Evolutionary conservation across 2,888 invertebrate species (phyloP), one percentile per base, ranked within the genome.

Genomic region (Hydrotaea cyrtoneurina): DNA sequence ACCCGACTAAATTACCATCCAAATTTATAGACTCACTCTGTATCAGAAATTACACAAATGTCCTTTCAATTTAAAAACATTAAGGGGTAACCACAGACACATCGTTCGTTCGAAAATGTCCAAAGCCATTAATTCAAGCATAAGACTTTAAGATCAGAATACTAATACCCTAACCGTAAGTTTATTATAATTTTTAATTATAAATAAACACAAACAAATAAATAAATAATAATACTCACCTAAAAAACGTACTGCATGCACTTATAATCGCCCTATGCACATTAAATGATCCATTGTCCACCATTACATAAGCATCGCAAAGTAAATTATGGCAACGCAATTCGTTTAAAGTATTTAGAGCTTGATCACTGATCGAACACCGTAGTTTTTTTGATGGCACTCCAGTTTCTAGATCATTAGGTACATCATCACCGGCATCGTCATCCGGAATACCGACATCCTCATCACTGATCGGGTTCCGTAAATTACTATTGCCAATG

Each of bases 211-310:
- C n/a, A n/a, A n/a, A n/a, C n/a, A n/a, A n/a, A n/a, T n/a, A n/a
- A n/a, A n/a, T n/a, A n/a, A 31, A 31, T 31, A 39, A 8, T 10
- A 43, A 10, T 31, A 90, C 92, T 92, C 93, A 97, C 97, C 96
- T 94, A 93, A 98, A 98, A 93, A 98, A 98, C 55, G 96, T 95
- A 90, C 98, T 98, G 93, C 97, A 97, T 79, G 97, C 96, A 84
- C 96, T 96, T 88, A 97, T 94, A 87, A 97, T 96, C 81, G 96
- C 95, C 86, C 97, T 95, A 92, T 98, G 98, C 76, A 98, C 96
- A 53, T 96, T 96, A 90, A 97, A 97, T 75, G 95, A 95, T 83
- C 96, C 96, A 91, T 97, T 97, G 88, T 96, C 96, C 78, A 97
- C 94, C 86, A 96, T 94, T 87, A 97, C 94, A 53, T 96, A 95